Evolutionary conservation across 2,797 vertebrate genomes (phyloP).

Genomic region (Streptopelia turtur): DNA sequence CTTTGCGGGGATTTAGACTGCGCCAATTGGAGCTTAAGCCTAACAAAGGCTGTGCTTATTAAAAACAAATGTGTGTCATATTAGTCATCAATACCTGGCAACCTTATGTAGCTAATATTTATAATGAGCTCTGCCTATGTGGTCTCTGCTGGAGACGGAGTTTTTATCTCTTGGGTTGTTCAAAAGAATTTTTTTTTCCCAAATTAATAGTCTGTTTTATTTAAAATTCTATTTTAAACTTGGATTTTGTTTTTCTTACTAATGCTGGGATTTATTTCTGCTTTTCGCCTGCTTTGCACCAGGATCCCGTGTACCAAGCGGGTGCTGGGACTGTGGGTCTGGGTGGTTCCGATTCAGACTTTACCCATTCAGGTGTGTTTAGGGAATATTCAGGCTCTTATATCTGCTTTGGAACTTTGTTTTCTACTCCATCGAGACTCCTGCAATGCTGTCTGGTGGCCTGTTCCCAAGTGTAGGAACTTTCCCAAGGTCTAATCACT

Average conservation of each 20-base stretch:
- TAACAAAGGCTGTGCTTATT: neutral
- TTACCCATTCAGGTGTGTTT: accelerated
- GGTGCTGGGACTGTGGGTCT: accelerated
- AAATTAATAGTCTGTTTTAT: neutral
- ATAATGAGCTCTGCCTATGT: neutral
- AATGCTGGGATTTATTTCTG: neutral
- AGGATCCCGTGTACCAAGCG: accelerated
- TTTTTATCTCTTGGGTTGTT: neutral
- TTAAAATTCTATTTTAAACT: neutral
- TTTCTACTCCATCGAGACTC: neutral
- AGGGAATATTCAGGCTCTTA: neutral
- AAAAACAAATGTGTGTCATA: neutral
- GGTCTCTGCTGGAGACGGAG: neutral
- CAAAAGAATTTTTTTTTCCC: neutral
- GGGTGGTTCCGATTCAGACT: too few species aligned
- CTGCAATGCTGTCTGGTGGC: neutral
- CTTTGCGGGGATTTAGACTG: neutral
- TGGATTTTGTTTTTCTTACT: neutral
- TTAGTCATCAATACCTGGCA: neutral
- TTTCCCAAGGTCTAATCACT: neutral
- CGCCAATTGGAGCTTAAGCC: neutral
- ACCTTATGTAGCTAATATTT: neutral
- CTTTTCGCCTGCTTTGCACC: neutral
- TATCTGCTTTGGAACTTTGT: neutral
- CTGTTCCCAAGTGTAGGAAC: neutral